These are phyloP conservation scores for Actinostola sp. DNA, from an alignment of 92 coral and sea anemone species.

Conservation along the genomic window DNA sequence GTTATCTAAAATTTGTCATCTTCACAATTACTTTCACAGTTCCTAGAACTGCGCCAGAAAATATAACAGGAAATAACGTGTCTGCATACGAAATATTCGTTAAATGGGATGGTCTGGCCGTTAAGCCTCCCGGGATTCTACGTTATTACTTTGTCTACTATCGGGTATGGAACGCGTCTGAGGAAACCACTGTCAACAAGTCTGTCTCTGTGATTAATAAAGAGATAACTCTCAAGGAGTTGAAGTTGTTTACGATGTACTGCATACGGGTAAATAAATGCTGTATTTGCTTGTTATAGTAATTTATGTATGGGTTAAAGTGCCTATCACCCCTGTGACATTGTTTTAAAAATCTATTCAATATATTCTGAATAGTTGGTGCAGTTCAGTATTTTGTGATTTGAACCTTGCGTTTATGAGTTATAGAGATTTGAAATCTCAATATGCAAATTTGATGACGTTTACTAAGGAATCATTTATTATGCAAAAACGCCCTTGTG, in stretches of 20 bases:
- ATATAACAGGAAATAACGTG: constrained; percentile 26
- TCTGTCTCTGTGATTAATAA: constrained; percentile 11
- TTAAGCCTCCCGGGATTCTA: constrained; percentile 46
- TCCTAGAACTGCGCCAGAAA: constrained; percentile 20
- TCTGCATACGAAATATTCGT: constrained; percentile 45
- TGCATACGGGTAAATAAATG: constrained; percentile 20
- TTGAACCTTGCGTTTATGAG: too few species aligned
- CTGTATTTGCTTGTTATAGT: not conserved
- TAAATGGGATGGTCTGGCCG: constrained; percentile 32
- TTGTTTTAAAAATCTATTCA: too few species aligned
- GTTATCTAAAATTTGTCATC: not conserved
- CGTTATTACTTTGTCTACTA: constrained; percentile 54
- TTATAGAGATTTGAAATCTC: too few species aligned
- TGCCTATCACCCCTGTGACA: not conserved
- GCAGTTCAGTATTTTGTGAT: too few species aligned
- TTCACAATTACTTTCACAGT: constrained; percentile 12
- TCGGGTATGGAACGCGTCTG: constrained; percentile 42
- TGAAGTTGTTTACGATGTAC: constrained; percentile 39
- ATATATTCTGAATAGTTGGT: too few species aligned
- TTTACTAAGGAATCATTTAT: too few species aligned
- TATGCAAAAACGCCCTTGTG: too few species aligned
- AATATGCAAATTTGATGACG: too few species aligned
- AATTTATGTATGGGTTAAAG: not conserved
- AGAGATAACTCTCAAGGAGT: constrained; percentile 11
- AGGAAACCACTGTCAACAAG: not conserved